Conservation (phyloP, 1,140 invertebrate species). For the Matsumurasca onukii region DNA sequence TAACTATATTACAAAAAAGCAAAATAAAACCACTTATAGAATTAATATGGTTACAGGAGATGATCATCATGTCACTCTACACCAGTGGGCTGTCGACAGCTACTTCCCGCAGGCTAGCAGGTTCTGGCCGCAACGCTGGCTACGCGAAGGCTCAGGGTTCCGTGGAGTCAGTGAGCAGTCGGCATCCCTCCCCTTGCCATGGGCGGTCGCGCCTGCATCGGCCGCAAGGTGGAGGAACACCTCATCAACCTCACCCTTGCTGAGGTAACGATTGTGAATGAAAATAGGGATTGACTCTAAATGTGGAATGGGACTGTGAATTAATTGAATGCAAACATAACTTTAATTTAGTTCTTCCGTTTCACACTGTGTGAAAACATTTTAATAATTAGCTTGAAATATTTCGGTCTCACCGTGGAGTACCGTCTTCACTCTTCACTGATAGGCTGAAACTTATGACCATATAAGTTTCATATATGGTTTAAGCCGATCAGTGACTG, state of each 20-base stretch:
- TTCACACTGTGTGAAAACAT: no score
- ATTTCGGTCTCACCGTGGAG: no score
- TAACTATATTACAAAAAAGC: no score
- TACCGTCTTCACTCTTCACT: neutral
- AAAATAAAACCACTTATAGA: no score
- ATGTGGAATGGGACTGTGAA: neutral
- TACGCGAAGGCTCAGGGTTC: slow-evolving; percentile 52
- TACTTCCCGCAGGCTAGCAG: slow-evolving; percentile 68
- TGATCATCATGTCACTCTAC: slow-evolving; percentile 78
- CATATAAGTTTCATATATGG: no score
- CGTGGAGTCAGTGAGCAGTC: slow-evolving; percentile 55
- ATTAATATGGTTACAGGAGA: no score
- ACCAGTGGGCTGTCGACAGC: slow-evolving; percentile 65
- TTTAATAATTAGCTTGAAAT: no score
- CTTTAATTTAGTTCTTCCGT: no score
- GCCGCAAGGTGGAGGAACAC: slow-evolving; percentile 72
- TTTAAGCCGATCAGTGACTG: no score
- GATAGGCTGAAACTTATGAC: neutral
- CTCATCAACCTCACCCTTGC: slow-evolving; percentile 67
- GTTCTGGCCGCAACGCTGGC: slow-evolving; percentile 80
- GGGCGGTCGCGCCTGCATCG: slow-evolving; percentile 79
- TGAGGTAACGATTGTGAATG: slow-evolving; percentile 52
- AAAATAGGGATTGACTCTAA: neutral
- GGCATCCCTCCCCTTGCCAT: slow-evolving; percentile 79
- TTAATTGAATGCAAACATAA: neutral